phyloP scores from a whole-genome alignment of 2,113 vertebrate genomes.

The Odontophorus gujanensis region DNA sequence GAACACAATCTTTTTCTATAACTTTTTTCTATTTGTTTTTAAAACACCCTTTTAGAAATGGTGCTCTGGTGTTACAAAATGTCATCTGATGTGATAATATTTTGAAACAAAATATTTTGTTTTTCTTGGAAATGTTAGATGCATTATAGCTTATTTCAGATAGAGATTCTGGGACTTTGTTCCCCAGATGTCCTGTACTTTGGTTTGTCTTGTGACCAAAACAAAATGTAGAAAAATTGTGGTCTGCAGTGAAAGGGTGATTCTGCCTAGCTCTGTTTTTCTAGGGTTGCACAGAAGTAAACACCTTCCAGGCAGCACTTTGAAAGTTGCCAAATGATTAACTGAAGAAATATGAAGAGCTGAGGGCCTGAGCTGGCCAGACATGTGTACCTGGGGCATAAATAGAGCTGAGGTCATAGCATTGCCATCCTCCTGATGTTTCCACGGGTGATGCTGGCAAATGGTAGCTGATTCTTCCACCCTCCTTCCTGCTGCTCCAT shows the following conservation, averaged over 20 bases:
- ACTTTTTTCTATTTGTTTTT: background rate
- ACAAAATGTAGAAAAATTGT: constrained; percentile 28
- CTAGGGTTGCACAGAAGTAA: constrained; percentile 56
- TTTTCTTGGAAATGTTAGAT: constrained; percentile 23
- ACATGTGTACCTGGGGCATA: constrained; percentile 36
- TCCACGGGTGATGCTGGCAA: constrained; percentile 10
- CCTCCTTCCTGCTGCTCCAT: background rate
- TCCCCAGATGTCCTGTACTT: background rate
- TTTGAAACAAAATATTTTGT: constrained; percentile 24
- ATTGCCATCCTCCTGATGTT: background rate
- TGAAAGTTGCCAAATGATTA: constrained; percentile 59
- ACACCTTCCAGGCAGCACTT: constrained; percentile 59
- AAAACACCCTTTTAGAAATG: background rate
- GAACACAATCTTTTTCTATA: background rate
- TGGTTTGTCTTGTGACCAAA: constrained; percentile 21
- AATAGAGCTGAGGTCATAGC: constrained; percentile 43
- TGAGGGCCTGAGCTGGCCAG: constrained; percentile 42
- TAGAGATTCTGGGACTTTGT: background rate
- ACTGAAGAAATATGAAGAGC: constrained; percentile 51
- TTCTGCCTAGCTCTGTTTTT: constrained; percentile 50
- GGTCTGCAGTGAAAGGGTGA: background rate
- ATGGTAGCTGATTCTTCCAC: background rate
- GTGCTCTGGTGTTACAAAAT: background rate
- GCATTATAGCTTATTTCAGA: background rate
- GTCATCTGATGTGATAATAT: background rate